A percentile compares a stretch with the other conserved stretches of the same genome.
phyloP scores from a whole-genome alignment of 2,888 invertebrate genomes.

The Pediacus dermestoides region DNA sequence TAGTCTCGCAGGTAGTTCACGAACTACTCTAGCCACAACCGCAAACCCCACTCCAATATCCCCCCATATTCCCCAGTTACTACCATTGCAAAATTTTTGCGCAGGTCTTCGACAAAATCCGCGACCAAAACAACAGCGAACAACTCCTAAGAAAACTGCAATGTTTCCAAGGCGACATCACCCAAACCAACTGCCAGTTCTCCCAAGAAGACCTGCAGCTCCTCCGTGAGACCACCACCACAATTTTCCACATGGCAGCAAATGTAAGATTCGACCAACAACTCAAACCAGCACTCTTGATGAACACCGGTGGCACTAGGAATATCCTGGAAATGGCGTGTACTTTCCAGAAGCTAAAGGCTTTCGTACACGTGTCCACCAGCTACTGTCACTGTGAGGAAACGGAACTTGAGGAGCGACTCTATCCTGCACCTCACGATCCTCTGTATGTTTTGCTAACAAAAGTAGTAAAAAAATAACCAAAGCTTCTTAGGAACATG shows the following conservation, averaged over 20 bases:
- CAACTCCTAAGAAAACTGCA: conserved; percentile 53
- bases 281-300: conserved; percentile 59
- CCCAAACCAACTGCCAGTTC: conserved; percentile 48
- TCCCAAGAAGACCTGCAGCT: conserved; percentile 48
- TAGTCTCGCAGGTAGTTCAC: too few relatives aligned
- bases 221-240: conserved; percentile 54
- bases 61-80: too few relatives aligned
- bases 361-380: conserved; percentile 85
- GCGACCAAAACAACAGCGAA: conserved; percentile 31
- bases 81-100: too few relatives aligned
- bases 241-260: conserved; percentile 71
- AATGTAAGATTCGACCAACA: conserved; percentile 68
- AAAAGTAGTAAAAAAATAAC: not conserved
- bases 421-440: conserved; percentile 62
- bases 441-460: conserved; percentile 36
- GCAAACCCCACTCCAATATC: too few relatives aligned
- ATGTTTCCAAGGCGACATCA: conserved; percentile 55
- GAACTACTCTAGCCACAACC: too few relatives aligned
- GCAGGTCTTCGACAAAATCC: conserved; percentile 43
- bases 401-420: conserved; percentile 69
- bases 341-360: conserved; percentile 41
- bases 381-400: conserved; percentile 89
- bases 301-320: conserved; percentile 56
- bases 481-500: conserved; percentile 50
- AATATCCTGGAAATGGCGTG: conserved; percentile 39